Evolutionary conservation across 2,113 vertebrate genomes (phyloP).

Genomic region (Dasyornis broadbenti): DNA sequence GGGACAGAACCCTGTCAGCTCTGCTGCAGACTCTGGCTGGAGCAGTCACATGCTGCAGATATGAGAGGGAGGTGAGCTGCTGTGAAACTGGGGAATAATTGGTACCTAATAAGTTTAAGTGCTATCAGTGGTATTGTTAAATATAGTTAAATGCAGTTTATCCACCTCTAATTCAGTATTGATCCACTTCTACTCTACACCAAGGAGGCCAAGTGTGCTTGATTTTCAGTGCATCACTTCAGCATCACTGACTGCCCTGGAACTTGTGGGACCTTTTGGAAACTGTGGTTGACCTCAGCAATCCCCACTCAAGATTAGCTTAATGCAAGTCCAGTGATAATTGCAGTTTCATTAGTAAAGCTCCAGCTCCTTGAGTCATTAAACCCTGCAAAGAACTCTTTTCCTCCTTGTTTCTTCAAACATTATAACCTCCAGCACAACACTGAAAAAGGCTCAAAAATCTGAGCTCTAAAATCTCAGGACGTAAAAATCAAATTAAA

Average conservation of each 20-base stretch:
- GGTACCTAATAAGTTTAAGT: constrained; percentile 37
- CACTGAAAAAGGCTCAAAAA: background rate
- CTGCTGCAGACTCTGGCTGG: background rate
- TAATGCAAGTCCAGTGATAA: background rate
- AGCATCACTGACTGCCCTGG: background rate
- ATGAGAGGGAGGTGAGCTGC: background rate
- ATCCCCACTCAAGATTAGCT: background rate
- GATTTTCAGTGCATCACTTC: background rate
- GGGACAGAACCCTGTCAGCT: background rate
- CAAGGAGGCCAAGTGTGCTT: background rate
- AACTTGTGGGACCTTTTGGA: background rate
- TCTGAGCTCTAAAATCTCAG: background rate
- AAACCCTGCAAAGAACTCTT: background rate
- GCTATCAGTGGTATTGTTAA: constrained; percentile 45
- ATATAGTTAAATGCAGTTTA: constrained; percentile 55
- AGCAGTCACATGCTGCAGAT: background rate
- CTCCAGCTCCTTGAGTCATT: background rate
- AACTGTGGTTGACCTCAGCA: constrained; percentile 1
- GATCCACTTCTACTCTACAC: background rate
- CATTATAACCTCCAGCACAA: background rate
- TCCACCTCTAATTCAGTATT: constrained; percentile 41
- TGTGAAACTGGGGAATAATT: constrained; percentile 24
- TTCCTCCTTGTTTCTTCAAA: background rate
- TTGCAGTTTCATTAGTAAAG: background rate
- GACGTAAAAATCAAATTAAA: background rate